A percentile compares a stretch with the other conserved stretches of the same genome.
These are phyloP conservation scores for Cavia aperea DNA, from an alignment of 2,113 vertebrate genomes.

Conservation along the genomic window DNA sequence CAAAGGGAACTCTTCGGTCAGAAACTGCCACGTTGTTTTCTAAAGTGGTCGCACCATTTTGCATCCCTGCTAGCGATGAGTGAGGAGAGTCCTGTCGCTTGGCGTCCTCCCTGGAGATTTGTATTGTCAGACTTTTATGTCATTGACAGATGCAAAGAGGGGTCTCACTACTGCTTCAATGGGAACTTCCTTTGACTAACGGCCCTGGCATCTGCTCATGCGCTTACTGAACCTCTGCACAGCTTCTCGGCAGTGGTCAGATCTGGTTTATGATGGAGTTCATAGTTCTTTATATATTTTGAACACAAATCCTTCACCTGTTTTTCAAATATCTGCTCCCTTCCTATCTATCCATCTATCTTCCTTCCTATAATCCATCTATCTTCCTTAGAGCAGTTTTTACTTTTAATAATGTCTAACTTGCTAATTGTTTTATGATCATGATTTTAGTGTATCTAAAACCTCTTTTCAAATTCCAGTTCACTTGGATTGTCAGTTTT, in stretches of 20 bases:
- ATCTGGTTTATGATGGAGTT: not conserved
- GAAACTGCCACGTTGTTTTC: not conserved
- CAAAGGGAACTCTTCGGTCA: not conserved
- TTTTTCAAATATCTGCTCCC: not conserved
- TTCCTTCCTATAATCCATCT: no score
- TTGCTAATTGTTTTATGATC: not conserved
- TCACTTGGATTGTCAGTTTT: not conserved
- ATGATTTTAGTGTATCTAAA: not conserved
- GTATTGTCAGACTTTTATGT: not conserved
- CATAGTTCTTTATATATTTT: not conserved
- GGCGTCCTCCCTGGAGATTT: not conserved
- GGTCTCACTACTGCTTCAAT: not conserved
- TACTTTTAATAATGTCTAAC: not conserved
- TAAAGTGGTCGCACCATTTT: not conserved
- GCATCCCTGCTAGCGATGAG: not conserved
- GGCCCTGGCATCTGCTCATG: not conserved
- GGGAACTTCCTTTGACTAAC: not conserved
- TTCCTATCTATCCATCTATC: not conserved
- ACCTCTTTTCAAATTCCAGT: not conserved
- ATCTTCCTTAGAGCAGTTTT: not conserved
- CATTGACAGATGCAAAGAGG: not conserved
- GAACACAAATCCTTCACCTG: not conserved
- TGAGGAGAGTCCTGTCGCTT: not conserved
- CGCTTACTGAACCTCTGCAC: not conserved
- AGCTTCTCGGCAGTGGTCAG: not conserved